These are phyloP conservation scores for Platalea minor DNA, from an alignment of 2,797 vertebrate genomes.

Conservation along the genomic window DNA sequence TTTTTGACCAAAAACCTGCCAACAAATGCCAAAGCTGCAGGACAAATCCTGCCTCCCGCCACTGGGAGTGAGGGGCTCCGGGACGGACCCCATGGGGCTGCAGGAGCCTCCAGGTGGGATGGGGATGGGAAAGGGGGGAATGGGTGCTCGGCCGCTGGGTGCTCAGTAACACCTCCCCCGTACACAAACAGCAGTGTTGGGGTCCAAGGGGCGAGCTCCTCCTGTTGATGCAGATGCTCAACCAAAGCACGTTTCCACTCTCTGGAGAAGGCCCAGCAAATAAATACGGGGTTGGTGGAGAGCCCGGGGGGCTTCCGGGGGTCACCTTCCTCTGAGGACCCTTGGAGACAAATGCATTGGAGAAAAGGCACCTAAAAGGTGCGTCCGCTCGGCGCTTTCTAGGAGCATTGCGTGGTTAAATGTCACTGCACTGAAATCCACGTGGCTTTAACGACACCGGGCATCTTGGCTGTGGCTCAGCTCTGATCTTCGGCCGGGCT, in stretches of 20 bases:
- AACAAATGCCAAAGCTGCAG: neutral
- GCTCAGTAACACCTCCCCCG: neutral
- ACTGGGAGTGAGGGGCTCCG: neutral
- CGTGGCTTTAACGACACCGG: rapidly evolving
- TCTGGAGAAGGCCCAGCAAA: neutral
- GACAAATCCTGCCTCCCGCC: neutral
- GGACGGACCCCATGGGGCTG: neutral
- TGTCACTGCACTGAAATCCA: neutral
- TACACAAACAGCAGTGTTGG: rapidly evolving
- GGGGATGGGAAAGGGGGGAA: neutral
- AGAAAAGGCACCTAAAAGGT: rapidly evolving
- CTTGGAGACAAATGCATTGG: neutral
- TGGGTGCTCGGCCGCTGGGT: neutral
- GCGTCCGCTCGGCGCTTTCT: rapidly evolving
- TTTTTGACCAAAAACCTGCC: neutral
- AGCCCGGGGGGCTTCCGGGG: neutral
- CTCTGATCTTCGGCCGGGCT: neutral
- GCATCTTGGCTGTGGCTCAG: neutral
- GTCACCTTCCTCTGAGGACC: neutral
- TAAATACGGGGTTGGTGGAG: neutral
- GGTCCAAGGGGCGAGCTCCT: neutral
- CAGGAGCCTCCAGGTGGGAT: neutral
- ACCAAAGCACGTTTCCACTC: neutral
- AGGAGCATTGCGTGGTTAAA: rapidly evolving
- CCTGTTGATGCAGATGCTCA: neutral